Evolutionary conservation across 2,888 invertebrate genomes (phyloP).

Genomic region (Conistra vaccinii): DNA sequence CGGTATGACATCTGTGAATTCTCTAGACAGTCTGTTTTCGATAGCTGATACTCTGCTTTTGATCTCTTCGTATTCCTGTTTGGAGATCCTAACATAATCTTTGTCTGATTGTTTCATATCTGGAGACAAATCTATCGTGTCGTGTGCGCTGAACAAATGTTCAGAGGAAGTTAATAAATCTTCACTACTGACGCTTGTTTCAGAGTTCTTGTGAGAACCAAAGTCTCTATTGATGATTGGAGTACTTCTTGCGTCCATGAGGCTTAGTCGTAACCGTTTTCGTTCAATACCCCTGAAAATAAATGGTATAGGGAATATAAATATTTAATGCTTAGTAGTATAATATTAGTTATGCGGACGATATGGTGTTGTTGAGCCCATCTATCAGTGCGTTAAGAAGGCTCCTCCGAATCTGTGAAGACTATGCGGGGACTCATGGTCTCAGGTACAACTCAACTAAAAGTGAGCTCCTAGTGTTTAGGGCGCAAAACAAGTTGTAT

Average conservation of each 20-base stretch:
- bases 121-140: constrained; percentile 85
- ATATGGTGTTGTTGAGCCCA: no score
- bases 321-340: background rate
- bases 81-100: constrained; percentile 93
- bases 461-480: no score
- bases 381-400: no score
- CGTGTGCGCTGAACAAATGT: constrained; percentile 85
- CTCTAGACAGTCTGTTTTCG: constrained; percentile 93
- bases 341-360: no score
- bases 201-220: constrained; percentile 81
- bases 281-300: constrained; percentile 85
- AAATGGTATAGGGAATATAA: constrained; percentile 10
- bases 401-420: no score
- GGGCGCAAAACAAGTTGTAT: no score
- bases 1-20: constrained; percentile 90
- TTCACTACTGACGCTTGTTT: constrained; percentile 86
- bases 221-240: constrained; percentile 83
- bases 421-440: no score
- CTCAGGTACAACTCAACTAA: no score
- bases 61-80: constrained; percentile 94
- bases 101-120: constrained; percentile 84
- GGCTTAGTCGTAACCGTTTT: constrained; percentile 86
- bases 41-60: constrained; percentile 94
- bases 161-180: constrained; percentile 86
- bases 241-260: constrained; percentile 86